Conservation (phyloP, 1,140 invertebrate genomes). For the Pseudomyrmex gracilis region DNA sequence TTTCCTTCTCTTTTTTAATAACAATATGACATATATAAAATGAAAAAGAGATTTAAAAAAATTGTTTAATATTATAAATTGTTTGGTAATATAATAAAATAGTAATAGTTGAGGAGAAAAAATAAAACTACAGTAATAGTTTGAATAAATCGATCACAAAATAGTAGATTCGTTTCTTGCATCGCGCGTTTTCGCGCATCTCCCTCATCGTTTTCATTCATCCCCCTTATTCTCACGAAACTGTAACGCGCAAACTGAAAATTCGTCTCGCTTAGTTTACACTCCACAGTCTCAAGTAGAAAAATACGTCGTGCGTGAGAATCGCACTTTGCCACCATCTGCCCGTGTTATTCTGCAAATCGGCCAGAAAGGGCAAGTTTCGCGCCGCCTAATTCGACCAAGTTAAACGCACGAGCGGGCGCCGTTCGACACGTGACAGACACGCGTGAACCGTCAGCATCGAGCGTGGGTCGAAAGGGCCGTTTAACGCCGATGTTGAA, state of each 20-base stretch:
- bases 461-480: constrained; percentile 27
- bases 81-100: too few relatives aligned
- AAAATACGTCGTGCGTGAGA: constrained; percentile 49
- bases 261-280: constrained; percentile 13
- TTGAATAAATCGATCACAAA: too few relatives aligned
- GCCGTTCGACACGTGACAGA: constrained; percentile 72
- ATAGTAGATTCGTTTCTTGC: background rate
- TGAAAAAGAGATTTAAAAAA: background rate
- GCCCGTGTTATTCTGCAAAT: constrained; percentile 63
- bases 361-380: constrained; percentile 67
- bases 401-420: constrained; percentile 70
- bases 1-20: background rate
- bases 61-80: background rate
- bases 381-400: constrained; percentile 65
- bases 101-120: too few relatives aligned
- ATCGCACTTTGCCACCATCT: constrained; percentile 61
- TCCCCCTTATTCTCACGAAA: constrained; percentile 32
- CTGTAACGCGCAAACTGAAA: constrained; percentile 18
- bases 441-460: constrained; percentile 77
- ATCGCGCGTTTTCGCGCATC: too few relatives aligned
- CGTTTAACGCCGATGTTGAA: constrained; percentile 17
- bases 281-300: constrained; percentile 39
- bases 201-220: background rate
- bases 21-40: background rate
- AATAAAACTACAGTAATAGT: too few relatives aligned